Base-by-base conservation (phyloP, 2,888 invertebrate species). In the Pedicia rivosa region DNA sequence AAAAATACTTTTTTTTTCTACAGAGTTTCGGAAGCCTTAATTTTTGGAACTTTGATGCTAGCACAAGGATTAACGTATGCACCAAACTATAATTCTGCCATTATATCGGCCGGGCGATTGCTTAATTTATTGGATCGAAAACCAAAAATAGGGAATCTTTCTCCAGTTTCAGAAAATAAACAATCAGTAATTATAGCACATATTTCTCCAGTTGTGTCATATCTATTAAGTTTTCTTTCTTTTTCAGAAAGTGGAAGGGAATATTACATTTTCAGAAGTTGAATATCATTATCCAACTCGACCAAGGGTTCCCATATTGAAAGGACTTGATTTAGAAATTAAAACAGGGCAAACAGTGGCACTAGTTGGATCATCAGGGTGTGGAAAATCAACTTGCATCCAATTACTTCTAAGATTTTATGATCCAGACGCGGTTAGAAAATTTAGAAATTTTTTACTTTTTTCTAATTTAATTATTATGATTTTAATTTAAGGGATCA, bases 201-300 rank as follows among this genome's bases (percentile, higher is more conserved):
- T n/a, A n/a, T n/a, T n/a, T n/a, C n/a, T n/a, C n/a, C n/a, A n/a
- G n/a, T n/a, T n/a, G n/a, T 33, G 28, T 20, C 10, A 10, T n/a
- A 24, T 8, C n/a, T 10, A 24, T 7, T 8, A 24, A 7, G n/a
- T n/a, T n/a, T n/a, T n/a, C n/a, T n/a, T n/a, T n/a, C n/a, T n/a
- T n/a, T n/a, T n/a, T 19, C 22, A 13, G 28, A 40, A 37, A 42
- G 17, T 20, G 2, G 51, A 65, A 9, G 79, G 80, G 24, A 38
- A 20, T 28, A 66, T 81, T 40, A 62, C 70, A 26, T 79, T 80
- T 57, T 65, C 69, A 26, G 66, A 74, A 48, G 64, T 84, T 2
- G 68, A 70, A 44, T 90, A 88, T 63, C 70, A 74, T 20, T 91
- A 92, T 59, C 88, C 90, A 2, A 78, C 82, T 1, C 68, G 90